These are phyloP conservation scores for Sipha maydis DNA, from an alignment of 2,888 invertebrate genomes.

Conservation along the genomic window DNA sequence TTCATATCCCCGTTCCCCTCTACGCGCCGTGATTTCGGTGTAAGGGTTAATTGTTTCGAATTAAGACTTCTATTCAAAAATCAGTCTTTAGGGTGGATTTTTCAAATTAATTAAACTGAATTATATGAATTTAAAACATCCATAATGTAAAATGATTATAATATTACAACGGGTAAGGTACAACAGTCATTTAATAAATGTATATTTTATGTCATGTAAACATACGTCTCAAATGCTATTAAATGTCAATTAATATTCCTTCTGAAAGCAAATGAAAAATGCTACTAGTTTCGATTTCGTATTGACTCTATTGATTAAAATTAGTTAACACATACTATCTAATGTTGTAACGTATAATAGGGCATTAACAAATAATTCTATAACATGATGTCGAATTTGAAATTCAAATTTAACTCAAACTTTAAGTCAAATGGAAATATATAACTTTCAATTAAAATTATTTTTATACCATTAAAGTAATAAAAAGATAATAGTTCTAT, in stretches of 20 bases:
- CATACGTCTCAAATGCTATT: not conserved
- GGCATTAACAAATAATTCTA: not conserved
- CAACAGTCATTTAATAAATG: not conserved
- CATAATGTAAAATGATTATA: no score
- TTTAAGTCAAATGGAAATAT: not conserved
- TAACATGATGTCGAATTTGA: not conserved
- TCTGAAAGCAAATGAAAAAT: not conserved
- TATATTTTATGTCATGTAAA: not conserved
- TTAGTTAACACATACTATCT: not conserved
- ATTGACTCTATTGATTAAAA: not conserved
- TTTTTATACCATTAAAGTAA: no score
- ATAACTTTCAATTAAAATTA: not conserved
- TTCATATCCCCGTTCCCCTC: not conserved
- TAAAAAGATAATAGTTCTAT: no score
- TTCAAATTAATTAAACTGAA: not conserved
- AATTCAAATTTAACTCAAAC: not conserved
- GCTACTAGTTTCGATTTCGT: not conserved
- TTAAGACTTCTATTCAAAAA: not conserved
- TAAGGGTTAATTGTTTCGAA: conserved; percentile 31
- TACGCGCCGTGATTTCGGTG: not conserved
- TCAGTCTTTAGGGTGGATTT: not conserved
- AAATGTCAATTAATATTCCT: conserved; percentile 42
- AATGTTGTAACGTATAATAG: no score
- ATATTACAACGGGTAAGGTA: not conserved
- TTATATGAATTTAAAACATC: not conserved